These are phyloP conservation scores for Otis tarda DNA, from an alignment of 2,113 vertebrate genomes.

Conservation along the genomic window DNA sequence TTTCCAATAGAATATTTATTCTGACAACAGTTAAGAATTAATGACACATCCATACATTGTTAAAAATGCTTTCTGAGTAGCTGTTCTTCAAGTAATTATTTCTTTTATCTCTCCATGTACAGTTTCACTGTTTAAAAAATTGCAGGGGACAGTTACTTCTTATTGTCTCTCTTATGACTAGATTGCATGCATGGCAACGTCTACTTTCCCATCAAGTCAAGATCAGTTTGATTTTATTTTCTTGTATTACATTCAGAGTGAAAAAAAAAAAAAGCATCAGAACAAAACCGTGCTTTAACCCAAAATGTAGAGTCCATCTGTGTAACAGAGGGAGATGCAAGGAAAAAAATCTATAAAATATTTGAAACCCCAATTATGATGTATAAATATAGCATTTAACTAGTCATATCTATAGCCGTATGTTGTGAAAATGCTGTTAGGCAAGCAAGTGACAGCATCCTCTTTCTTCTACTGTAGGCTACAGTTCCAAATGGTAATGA, in stretches of 20 bases:
- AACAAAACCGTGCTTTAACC: not conserved
- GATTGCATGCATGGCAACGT: not conserved
- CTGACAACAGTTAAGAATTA: slow-evolving; percentile 19
- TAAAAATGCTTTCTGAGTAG: slow-evolving; percentile 18
- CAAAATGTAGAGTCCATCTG: not conserved
- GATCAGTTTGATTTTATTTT: not conserved
- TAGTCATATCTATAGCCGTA: not conserved
- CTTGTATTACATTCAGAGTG: not conserved
- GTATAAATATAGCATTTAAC: not conserved
- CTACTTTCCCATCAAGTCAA: not conserved
- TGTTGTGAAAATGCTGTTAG: not conserved
- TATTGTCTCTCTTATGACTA: not conserved
- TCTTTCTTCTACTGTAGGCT: not conserved
- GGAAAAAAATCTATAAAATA: not conserved
- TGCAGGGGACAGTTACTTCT: not conserved
- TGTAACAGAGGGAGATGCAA: not conserved
- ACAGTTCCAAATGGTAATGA: not conserved
- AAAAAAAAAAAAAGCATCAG: not conserved
- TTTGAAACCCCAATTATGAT: not conserved
- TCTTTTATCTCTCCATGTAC: not conserved
- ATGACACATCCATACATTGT: not conserved
- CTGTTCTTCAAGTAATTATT: slow-evolving; percentile 18
- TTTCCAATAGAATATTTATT: slow-evolving; percentile 5
- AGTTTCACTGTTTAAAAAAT: slow-evolving; percentile 26
- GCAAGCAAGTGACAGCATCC: not conserved